Evolutionary conservation across 2,113 vertebrate species (phyloP), one percentile per base, ranked within the genome.

Genomic region (Cisticola juncidis): DNA sequence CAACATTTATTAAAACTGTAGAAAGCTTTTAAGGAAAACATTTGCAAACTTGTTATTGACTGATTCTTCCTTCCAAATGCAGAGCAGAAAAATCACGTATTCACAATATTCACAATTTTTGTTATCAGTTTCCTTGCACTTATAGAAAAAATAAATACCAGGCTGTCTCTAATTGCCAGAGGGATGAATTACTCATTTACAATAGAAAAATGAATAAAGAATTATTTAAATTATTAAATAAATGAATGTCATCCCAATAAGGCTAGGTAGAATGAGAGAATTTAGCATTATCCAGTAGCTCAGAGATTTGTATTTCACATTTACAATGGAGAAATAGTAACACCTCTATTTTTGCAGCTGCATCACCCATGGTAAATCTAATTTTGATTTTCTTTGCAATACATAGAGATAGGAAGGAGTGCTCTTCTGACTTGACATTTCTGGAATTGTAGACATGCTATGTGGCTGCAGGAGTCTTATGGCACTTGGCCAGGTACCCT

Each of bases 11-110:
- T 71, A 38, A 87, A 94, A 80, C 11, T 76, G 51, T 47, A 73
- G 62, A 93, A 96, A 76, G 21, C 28, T 77, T 97, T 95, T 68
- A 69, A 96, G 69, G 21, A 74, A 81, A 93, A 85, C 24, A 66
- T 58, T 62, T 85, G 25, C 79, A 88, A 90, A 88, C 24, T 71
- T 95, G 28, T 79, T 84, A 40, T 85, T 95, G 79, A 42, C 29
- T 36, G 23, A 92, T 74, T 94, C 40, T 73, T 81, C 62, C 82
- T 85, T 86, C 45, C 31, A 74, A 95, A 86, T 1, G 3, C 45
- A 79, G 54, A 97, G 48, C 33, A 91, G 68, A 92, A 81, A 48
- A 66, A 38, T 87, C 48, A 81, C 35, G 31, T 65, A 74, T n/a
- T n/a, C n/a, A n/a, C 9, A 81, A 42, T 76, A 38, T 38, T 38